A percentile compares a stretch with the other conserved stretches of the same genome.
Evolutionary conservation across 2,113 vertebrate genomes (phyloP).

Genomic region (Serilophus lunatus): DNA sequence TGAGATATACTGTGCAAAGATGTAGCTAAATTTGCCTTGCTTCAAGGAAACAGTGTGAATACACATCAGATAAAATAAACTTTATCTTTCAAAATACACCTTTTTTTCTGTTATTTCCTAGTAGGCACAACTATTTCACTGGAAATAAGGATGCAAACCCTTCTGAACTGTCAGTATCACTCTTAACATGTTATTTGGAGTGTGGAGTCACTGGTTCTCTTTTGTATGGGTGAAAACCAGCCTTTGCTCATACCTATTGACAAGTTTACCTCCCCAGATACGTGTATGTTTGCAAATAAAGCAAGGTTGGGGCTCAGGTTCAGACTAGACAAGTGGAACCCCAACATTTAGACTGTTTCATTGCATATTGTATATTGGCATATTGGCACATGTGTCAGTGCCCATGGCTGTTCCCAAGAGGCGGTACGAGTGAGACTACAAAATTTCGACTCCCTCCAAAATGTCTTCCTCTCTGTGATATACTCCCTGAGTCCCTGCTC

Average conservation of each 20-base stretch:
- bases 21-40: background rate
- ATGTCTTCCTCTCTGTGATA: background rate
- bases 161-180: background rate
- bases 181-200: background rate
- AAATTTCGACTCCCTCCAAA: background rate
- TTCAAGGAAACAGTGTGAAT: background rate
- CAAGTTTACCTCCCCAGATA: background rate
- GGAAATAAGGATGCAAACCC: background rate
- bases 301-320: background rate
- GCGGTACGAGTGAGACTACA: rapidly evolving
- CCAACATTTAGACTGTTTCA: rapidly evolving
- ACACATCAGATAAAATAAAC: background rate
- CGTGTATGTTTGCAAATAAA: background rate
- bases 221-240: background rate
- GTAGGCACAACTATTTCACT: background rate
- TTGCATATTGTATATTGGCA: rapidly evolving
- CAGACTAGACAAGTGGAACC: background rate
- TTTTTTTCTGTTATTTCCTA: background rate
- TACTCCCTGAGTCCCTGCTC: background rate
- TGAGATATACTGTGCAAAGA: background rate
- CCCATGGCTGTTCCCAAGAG: background rate
- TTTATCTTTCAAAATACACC: background rate
- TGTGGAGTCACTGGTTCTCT: background rate
- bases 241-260: background rate
- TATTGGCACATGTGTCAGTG: too few species aligned